Conservation (phyloP, 2,888 invertebrate species). For the Rotaria sp. region DNA sequence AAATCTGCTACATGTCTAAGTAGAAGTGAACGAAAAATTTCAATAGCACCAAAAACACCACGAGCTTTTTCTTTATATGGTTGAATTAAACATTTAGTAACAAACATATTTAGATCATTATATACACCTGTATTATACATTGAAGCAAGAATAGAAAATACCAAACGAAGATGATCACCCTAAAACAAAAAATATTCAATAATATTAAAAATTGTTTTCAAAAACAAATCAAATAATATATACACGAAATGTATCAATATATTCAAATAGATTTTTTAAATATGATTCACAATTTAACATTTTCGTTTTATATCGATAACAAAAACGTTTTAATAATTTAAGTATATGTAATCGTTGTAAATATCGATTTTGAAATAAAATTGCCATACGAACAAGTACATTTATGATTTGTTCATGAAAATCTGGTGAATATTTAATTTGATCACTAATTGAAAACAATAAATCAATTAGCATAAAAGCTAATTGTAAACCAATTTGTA, state of each 20-base stretch:
- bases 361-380: conserved; percentile 26
- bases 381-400: neutral
- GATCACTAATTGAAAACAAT: neutral
- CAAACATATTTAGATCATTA: conserved; percentile 15
- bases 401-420: neutral
- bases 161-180: conserved; percentile 17
- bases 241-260: conserved; percentile 23
- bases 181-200: neutral
- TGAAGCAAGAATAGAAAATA: neutral
- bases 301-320: conserved; percentile 19
- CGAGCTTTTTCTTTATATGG: conserved; percentile 7
- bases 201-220: neutral
- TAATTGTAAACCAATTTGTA: conserved; percentile 19
- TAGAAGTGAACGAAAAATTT: neutral
- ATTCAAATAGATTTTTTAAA: conserved; percentile 4
- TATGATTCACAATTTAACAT: conserved; percentile 12
- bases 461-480: neutral
- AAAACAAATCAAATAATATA: neutral
- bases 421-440: neutral
- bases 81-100: conserved; percentile 22
- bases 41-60: conserved; percentile 21
- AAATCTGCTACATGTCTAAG: neutral
- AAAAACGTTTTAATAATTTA: conserved; percentile 8
- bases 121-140: conserved; percentile 11
- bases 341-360: neutral